phyloP scores from a whole-genome alignment of 23 tunicate species.

The Trididemnum clinides region DNA sequence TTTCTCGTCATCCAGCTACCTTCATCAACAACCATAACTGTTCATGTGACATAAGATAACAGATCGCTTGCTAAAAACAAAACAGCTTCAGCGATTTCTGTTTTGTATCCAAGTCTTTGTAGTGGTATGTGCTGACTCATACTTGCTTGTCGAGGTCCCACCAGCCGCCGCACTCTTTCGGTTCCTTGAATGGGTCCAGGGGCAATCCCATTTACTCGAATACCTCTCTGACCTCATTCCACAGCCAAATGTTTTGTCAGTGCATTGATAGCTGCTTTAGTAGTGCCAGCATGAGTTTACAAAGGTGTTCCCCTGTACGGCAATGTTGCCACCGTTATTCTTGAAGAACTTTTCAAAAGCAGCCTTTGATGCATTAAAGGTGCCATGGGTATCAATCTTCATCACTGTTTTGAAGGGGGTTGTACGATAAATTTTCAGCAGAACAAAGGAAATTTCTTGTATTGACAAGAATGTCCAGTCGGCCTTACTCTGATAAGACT shows the following conservation, averaged over 20 bases:
- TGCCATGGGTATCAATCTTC: constrained; percentile 88
- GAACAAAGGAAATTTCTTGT: constrained; percentile 90
- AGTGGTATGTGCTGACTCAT: constrained; percentile 52
- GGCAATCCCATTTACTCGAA: constrained; percentile 81
- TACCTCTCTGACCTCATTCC: constrained; percentile 64
- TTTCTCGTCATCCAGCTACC: constrained; percentile 87
- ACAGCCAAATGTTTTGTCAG: constrained; percentile 95
- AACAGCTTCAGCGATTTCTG: constrained; percentile 83
- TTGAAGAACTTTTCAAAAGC: constrained; percentile 77
- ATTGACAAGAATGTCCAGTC: constrained; percentile 74
- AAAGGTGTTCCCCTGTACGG: constrained; percentile 60
- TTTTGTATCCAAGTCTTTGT: constrained; percentile 67
- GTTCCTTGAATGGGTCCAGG: constrained; percentile 96
- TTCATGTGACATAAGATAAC: constrained; percentile 77
- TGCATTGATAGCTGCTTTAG: constrained; percentile 93
- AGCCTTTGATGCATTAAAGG: constrained; percentile 81
- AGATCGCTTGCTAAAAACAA: constrained; percentile 78
- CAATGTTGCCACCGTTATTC: constrained; percentile 81
- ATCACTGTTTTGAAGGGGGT: constrained; percentile 89
- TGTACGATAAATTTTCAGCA: constrained; percentile 71
- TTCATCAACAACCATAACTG: constrained; percentile 83
- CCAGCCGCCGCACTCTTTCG: constrained; percentile 72
- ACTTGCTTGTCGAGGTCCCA: constrained; percentile 35
- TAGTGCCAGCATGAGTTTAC: constrained; percentile 88
- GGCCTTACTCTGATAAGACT: constrained; percentile 51